phyloP scores from a whole-genome alignment of 2,888 invertebrate genomes.

The Nemoura dubitans region DNA sequence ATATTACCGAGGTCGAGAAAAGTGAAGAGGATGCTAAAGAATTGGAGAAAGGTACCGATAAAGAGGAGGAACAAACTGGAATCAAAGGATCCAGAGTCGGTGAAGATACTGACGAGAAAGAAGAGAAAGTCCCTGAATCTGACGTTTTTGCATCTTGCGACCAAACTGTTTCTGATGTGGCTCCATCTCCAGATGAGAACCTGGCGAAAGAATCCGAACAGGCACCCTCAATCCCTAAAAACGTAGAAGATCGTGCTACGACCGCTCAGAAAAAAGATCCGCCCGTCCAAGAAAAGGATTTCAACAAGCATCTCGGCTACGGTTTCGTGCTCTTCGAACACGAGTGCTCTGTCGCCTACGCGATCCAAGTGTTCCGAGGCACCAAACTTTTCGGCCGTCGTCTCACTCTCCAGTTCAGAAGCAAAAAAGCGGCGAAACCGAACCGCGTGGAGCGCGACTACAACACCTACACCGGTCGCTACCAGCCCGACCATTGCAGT shows the following conservation, averaged over 20 bases:
- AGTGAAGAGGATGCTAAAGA: neutral
- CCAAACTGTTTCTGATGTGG: neutral
- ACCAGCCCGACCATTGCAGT: neutral
- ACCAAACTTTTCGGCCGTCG: conserved; percentile 23
- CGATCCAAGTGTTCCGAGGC: conserved; percentile 3
- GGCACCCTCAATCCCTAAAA: neutral
- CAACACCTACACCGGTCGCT: neutral
- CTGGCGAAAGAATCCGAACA: neutral
- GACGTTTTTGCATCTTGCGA: neutral
- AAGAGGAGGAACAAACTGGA: neutral
- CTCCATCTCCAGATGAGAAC: neutral
- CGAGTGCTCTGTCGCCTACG: neutral
- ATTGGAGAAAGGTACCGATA: neutral
- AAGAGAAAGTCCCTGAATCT: neutral
- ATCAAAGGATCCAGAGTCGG: neutral
- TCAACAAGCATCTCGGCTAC: neutral
- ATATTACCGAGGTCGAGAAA: neutral
- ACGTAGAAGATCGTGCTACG: neutral
- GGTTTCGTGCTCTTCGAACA: conserved; percentile 9
- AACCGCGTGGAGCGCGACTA: neutral
- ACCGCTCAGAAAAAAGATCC: neutral
- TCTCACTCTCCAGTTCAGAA: neutral
- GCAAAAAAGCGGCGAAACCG: neutral
- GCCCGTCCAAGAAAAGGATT: neutral
- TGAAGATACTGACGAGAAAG: neutral